A percentile compares a stretch with the other conserved stretches of the same genome.
Conservation (phyloP, 2,797 vertebrate genomes). For the Lepilemur ruficaudatus region DNA sequence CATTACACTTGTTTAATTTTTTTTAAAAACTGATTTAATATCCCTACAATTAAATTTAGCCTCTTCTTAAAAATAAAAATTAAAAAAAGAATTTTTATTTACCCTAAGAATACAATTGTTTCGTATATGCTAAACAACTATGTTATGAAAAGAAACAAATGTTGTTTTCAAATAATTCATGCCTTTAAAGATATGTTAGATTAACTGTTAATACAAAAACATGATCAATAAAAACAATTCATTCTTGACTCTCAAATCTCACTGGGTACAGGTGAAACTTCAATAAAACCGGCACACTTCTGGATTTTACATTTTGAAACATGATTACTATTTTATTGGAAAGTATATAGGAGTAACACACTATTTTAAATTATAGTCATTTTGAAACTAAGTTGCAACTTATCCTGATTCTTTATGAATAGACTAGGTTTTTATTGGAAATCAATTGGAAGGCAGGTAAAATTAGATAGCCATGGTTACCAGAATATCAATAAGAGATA, state of each 20-base stretch:
- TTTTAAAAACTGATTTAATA: conserved; percentile 31
- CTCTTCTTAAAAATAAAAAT: conserved; percentile 25
- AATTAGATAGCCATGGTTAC: conserved; percentile 87
- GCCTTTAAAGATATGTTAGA: conserved; percentile 75
- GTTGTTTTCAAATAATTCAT: conserved; percentile 66
- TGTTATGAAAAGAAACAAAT: conserved; percentile 45
- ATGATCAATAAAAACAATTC: conserved; percentile 77
- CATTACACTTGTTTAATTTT: conserved; percentile 23
- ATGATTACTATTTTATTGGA: conserved; percentile 78
- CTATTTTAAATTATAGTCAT: conserved; percentile 76
- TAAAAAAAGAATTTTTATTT: not conserved
- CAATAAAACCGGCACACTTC: conserved; percentile 56
- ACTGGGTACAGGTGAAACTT: conserved; percentile 53
- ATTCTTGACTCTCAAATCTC: conserved; percentile 65
- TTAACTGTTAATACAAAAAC: conserved; percentile 71
- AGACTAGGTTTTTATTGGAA: conserved; percentile 81
- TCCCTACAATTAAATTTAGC: not conserved
- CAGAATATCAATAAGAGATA: conserved; percentile 84
- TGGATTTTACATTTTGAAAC: conserved; percentile 67
- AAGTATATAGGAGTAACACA: conserved; percentile 70
- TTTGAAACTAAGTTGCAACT: conserved; percentile 78
- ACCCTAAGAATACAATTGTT: not conserved
- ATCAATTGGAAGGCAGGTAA: conserved; percentile 86
- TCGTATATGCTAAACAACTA: conserved; percentile 39
- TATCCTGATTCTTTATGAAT: conserved; percentile 78